Evolutionary conservation across 2,888 invertebrate species (phyloP), one percentile per base, ranked within the genome.

Genomic region (Andrena camellia): DNA sequence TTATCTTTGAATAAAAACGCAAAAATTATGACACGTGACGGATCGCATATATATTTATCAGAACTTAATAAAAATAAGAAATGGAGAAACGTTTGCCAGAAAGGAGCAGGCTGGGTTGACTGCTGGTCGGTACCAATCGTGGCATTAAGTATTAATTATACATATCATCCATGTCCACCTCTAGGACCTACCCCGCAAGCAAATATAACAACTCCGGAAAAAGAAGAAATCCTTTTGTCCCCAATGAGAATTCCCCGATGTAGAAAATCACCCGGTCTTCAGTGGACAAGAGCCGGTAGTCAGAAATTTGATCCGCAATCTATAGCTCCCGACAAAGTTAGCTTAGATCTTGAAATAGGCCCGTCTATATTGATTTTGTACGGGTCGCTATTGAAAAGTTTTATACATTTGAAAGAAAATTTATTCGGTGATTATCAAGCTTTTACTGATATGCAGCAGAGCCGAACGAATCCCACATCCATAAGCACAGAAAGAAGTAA

Each of bases 91-190:
- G 96, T 97, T 90, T 98, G 98, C 89, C 96, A 96, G 0, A 95
- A 95, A 84, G 95, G 95, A 2, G 94, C 95, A 77, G 98, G 99
- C 2, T 99, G 99, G 99, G 96, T 99, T 0, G 99, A 99, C 93
- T 99, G 99, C 92, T 99, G 99, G 99, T 97, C 97, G 64, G 98
- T 99, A 6, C 98, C 99, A 0, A 98, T 99, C 84, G 97, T 98
- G 5, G 98, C 98, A 0, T 95, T 99, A 26, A 98, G 97, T 88
- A 98, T 99, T 70, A 96, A 97, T 83, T 99, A 99, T 93, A 96
- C 96, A 26, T 99, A 98, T 94, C 99, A 99, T 94, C 99, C 99
- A 0, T 97, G 97, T 92, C 98, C 99, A 2, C 97, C 98, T 0
- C 94, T 98, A 59, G 98, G 98, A 0, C 98, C 98, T 0, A 96